Conservation (phyloP, 2,113 vertebrate species). For the Pitta sordida region DNA sequence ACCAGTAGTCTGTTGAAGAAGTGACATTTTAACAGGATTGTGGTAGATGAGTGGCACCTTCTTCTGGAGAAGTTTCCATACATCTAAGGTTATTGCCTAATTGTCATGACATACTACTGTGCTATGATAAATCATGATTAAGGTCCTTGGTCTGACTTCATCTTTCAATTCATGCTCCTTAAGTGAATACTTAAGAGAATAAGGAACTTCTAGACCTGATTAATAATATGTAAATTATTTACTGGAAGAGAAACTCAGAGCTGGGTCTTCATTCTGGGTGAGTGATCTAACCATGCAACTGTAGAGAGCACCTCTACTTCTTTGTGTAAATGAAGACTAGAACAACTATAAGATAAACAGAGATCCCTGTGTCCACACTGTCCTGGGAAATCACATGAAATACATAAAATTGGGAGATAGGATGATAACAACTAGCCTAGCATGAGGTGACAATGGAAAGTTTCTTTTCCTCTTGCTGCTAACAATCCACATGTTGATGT, state of each 20-base stretch:
- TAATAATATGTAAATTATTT: neutral
- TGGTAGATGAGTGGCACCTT: neutral
- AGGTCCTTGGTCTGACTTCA: neutral
- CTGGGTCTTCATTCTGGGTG: neutral
- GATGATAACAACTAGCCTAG: neutral
- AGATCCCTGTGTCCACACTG: neutral
- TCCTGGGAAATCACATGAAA: neutral
- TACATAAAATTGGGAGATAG: neutral
- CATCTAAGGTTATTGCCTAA: neutral
- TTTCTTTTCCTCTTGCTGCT: neutral
- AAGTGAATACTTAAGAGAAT: neutral
- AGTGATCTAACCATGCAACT: neutral
- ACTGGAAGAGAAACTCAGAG: neutral
- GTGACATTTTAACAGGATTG: neutral
- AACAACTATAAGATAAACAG: neutral
- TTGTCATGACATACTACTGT: neutral
- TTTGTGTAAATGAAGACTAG: neutral
- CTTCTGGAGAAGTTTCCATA: neutral
- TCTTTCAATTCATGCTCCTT: neutral
- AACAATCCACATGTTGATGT: neutral
- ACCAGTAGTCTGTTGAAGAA: neutral
- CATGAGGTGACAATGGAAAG: neutral
- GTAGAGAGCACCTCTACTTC: neutral
- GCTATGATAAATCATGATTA: neutral
- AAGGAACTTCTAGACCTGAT: neutral